Evolutionary conservation across 1,140 invertebrate species (phyloP).

Genomic region (Drosophila teissieri): DNA sequence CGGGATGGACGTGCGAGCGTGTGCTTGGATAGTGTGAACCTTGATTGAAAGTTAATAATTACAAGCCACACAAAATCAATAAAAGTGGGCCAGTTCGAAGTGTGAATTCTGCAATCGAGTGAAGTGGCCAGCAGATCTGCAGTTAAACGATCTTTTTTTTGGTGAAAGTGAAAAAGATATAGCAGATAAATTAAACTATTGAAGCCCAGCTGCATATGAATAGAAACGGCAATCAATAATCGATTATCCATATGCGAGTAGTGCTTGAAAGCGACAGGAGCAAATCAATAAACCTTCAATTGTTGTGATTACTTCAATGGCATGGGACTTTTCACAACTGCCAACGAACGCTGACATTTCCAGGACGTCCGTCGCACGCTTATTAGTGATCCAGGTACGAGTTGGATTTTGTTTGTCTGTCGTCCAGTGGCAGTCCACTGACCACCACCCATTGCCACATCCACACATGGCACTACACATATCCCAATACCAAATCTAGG

Average conservation of each 20-base stretch:
- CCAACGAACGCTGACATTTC: slow-evolving; percentile 48
- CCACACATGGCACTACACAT: background rate
- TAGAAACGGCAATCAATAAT: slow-evolving; percentile 62
- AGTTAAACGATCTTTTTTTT: background rate
- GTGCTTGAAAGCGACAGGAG: slow-evolving; percentile 20
- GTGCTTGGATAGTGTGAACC: slow-evolving; percentile 32
- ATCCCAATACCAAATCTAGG: slow-evolving; percentile 27
- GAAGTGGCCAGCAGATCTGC: background rate
- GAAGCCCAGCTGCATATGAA: slow-evolving; percentile 11
- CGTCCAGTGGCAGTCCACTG: background rate
- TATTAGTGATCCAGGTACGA: slow-evolving; percentile 49
- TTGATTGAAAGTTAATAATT: slow-evolving; percentile 37
- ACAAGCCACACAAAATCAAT: slow-evolving; percentile 40
- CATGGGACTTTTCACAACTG: slow-evolving; percentile 80
- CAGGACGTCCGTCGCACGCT: slow-evolving; percentile 38
- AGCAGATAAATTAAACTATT: background rate
- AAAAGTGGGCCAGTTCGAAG: background rate
- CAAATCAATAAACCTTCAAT: slow-evolving; percentile 79
- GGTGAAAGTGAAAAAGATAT: background rate
- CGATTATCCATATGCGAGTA: slow-evolving; percentile 54
- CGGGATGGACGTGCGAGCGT: slow-evolving; percentile 49
- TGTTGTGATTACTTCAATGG: slow-evolving; percentile 74
- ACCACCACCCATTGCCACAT: slow-evolving; percentile 2
- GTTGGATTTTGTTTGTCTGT: slow-evolving; percentile 43
- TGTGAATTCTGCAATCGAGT: background rate